A percentile compares a stretch with the other conserved stretches of the same genome.
phyloP scores from a whole-genome alignment of 2,113 vertebrate species.

The Corythornis vintsioides region DNA sequence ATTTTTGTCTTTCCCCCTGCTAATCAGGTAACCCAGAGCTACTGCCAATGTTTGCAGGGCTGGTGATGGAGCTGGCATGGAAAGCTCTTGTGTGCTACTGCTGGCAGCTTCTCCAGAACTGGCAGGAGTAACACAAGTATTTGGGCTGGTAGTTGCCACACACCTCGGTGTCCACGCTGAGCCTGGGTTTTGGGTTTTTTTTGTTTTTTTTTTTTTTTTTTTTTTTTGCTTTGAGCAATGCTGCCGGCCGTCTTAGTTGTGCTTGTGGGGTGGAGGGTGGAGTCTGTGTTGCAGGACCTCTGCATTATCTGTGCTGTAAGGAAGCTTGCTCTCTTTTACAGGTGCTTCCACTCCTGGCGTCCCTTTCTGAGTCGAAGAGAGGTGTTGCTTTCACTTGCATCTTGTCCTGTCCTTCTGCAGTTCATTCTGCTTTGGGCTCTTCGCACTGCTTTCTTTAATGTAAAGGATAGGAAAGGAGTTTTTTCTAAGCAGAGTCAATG shows the following conservation, averaged over 20 bases:
- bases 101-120: neutral
- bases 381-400: rapidly evolving
- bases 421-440: neutral
- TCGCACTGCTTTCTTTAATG: rapidly evolving
- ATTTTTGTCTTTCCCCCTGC: neutral
- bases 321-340: neutral
- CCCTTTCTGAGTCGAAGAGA: too few relatives aligned
- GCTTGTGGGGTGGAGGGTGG: rapidly evolving
- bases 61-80: neutral
- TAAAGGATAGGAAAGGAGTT: neutral
- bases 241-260: neutral
- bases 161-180: neutral
- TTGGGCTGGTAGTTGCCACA: neutral
- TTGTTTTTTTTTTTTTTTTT: too few relatives aligned
- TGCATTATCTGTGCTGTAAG: rapidly evolving
- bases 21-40: rapidly evolving
- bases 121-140: neutral
- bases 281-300: neutral
- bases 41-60: neutral
- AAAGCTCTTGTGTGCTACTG: rapidly evolving
- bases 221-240: neutral
- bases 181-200: too few relatives aligned
- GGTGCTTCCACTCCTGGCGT: neutral
- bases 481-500: neutral
- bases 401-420: neutral